These are phyloP conservation scores for Pyxicephalus adspersus DNA, from an alignment of 2,113 vertebrate species.

Conservation along the genomic window DNA sequence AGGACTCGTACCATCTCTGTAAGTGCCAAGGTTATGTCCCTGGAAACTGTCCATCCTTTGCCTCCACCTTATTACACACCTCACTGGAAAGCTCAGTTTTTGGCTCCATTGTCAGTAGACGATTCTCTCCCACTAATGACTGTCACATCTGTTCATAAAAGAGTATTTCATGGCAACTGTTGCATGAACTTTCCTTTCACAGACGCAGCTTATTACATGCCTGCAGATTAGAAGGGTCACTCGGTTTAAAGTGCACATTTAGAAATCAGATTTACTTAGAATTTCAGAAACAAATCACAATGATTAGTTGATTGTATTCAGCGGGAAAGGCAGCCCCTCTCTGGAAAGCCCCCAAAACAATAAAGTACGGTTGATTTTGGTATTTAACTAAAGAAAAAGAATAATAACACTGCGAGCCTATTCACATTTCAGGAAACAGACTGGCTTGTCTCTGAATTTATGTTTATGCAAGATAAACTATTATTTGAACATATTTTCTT, in stretches of 20 bases:
- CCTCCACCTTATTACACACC: too few species aligned
- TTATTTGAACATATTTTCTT: too few species aligned
- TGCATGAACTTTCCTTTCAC: not conserved
- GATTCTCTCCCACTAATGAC: not conserved
- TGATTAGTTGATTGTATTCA: not conserved
- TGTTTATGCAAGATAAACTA: too few species aligned
- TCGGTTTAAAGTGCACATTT: not conserved
- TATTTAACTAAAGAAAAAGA: too few species aligned
- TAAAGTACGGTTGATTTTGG: too few species aligned
- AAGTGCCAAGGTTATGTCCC: too few species aligned
- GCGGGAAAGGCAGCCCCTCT: not conserved
- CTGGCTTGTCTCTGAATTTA: too few species aligned
- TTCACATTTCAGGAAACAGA: too few species aligned
- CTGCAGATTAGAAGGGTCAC: not conserved
- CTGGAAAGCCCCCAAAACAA: not conserved
- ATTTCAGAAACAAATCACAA: not conserved
- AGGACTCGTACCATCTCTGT: too few species aligned
- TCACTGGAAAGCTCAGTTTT: too few species aligned
- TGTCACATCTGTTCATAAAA: not conserved
- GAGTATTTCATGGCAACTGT: not conserved
- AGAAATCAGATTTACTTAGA: not conserved
- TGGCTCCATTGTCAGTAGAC: not conserved
- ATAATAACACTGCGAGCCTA: too few species aligned
- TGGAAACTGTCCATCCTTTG: too few species aligned
- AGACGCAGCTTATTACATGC: not conserved